A percentile compares a stretch with the other conserved stretches of the same genome.
Conservation (phyloP, 2,888 invertebrate genomes). For the Notodonta ziczac region DNA sequence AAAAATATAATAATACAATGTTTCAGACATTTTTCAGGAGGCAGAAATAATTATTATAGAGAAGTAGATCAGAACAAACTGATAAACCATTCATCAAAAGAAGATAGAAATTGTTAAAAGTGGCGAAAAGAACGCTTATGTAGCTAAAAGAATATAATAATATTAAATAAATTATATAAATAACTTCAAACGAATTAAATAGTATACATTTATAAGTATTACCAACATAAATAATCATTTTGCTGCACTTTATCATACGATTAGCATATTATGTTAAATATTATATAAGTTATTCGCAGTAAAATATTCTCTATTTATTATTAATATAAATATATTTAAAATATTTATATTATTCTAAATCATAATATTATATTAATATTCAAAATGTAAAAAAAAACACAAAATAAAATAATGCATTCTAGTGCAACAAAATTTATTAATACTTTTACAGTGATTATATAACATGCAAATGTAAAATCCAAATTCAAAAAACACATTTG, state of each 20-base stretch:
- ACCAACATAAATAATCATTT: not conserved
- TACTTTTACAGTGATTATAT: too few relatives aligned
- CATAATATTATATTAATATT: too few relatives aligned
- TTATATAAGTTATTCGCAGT: not conserved
- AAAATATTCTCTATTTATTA: not conserved
- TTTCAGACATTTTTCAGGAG: not conserved
- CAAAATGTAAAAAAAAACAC: too few relatives aligned
- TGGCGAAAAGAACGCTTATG: not conserved
- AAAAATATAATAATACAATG: too few relatives aligned
- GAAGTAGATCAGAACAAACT: not conserved
- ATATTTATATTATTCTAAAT: too few relatives aligned
- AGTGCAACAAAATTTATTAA: too few relatives aligned
- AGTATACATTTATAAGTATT: not conserved
- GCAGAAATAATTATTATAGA: not conserved
- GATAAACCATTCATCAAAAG: not conserved
- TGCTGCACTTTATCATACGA: too few relatives aligned
- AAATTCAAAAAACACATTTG: too few relatives aligned
- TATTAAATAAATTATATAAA: not conserved
- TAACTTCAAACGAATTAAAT: not conserved
- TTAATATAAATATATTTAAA: too few relatives aligned
- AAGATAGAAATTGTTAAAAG: not conserved
- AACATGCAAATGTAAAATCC: too few relatives aligned
- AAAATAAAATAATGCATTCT: too few relatives aligned
- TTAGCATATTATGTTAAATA: too few relatives aligned
- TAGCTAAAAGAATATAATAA: not conserved